Conservation (phyloP, 2,797 vertebrate species). For the Propithecus perrieri region DNA sequence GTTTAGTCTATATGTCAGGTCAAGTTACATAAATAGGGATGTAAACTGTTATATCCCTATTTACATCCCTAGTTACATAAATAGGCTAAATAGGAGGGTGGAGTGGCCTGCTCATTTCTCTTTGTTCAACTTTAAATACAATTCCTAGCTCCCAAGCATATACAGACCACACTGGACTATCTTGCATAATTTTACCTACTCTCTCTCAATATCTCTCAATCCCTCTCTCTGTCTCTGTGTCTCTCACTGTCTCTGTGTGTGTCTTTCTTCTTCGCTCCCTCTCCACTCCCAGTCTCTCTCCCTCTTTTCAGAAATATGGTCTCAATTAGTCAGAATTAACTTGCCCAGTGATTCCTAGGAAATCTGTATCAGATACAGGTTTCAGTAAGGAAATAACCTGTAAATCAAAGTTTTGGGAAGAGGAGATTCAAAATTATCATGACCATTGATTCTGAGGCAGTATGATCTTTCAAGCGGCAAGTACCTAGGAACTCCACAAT, state of each 20-base stretch:
- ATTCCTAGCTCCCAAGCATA: background rate
- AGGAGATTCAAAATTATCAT: background rate
- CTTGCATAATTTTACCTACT: background rate
- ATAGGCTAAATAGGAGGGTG: background rate
- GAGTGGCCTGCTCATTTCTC: background rate
- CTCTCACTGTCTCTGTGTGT: background rate
- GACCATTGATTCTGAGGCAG: background rate
- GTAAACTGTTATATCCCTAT: background rate
- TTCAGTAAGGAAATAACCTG: background rate
- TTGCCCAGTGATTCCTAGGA: background rate
- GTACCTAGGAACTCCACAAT: background rate
- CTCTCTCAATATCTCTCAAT: background rate
- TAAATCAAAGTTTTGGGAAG: background rate
- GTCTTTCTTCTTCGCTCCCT: background rate
- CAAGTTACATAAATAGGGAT: background rate
- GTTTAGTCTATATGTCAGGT: background rate
- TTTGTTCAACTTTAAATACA: background rate
- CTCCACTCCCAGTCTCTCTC: background rate
- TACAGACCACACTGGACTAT: background rate
- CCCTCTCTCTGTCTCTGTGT: background rate
- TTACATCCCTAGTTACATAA: background rate
- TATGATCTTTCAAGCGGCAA: background rate
- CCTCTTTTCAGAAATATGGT: background rate
- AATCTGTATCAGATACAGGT: background rate
- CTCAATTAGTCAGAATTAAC: background rate